Evolutionary conservation across 2,113 vertebrate genomes (phyloP).

Genomic region (Aplodontia rufa): DNA sequence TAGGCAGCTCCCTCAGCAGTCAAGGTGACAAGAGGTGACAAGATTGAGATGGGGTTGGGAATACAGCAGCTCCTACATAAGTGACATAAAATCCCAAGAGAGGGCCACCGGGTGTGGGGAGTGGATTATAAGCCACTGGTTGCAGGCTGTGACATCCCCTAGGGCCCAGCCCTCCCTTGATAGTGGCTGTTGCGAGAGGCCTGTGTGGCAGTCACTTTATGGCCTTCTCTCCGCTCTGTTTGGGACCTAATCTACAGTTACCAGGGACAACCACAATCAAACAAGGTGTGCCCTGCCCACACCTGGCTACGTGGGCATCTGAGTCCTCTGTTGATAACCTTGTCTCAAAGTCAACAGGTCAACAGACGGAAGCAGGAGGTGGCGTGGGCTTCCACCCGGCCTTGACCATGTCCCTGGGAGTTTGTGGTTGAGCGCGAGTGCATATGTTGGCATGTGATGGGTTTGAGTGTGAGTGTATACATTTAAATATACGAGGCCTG

Average conservation of each 20-base stretch:
- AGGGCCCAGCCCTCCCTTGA: background rate
- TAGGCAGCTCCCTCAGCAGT: fast-evolving
- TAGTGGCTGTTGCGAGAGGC: background rate
- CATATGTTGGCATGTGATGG: background rate
- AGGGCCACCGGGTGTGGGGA: background rate
- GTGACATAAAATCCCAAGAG: background rate
- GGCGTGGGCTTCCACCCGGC: too few species aligned
- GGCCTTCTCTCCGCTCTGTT: background rate
- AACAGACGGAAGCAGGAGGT: background rate
- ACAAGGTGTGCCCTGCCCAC: constrained; percentile 32
- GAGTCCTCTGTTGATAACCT: background rate
- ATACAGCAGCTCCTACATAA: background rate
- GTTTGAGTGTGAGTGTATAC: background rate
- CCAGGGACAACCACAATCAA: constrained; percentile 71
- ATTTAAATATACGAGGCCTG: background rate
- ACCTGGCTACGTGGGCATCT: constrained; percentile 20
- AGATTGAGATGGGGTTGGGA: background rate
- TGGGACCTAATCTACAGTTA: background rate
- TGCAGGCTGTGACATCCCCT: too few species aligned
- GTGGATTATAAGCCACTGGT: too few species aligned
- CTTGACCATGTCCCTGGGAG: background rate
- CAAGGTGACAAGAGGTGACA: background rate
- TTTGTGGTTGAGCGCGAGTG: background rate
- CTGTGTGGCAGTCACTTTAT: background rate
- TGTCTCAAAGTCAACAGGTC: background rate